Conservation (phyloP, 2,113 vertebrate species). For the Regulus satrapa region DNA sequence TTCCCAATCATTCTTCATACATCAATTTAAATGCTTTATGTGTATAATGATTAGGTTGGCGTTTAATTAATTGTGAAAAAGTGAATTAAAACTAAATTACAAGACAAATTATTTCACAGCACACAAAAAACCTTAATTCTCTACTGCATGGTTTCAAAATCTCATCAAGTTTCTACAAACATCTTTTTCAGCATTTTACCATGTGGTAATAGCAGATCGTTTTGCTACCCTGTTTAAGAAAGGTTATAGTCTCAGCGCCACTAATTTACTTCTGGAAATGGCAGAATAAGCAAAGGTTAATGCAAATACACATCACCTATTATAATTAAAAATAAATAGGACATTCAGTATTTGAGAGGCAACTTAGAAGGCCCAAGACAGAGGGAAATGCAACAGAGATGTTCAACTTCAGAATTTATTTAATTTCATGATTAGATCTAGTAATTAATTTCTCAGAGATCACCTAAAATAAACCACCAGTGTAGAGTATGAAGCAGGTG, state of each 20-base stretch:
- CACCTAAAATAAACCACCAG: not conserved
- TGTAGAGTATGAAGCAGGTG: not conserved
- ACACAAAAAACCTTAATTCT: slow-evolving; percentile 2
- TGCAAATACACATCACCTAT: not conserved
- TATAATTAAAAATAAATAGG: not conserved
- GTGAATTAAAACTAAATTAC: slow-evolving; percentile 76
- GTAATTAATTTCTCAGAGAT: not conserved
- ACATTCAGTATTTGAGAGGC: not conserved
- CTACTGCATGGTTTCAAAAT: not conserved
- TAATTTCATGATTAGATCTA: not conserved
- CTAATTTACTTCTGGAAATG: not conserved
- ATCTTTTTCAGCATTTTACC: not conserved
- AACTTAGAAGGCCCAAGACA: not conserved
- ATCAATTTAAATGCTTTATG: slow-evolving; percentile 77
- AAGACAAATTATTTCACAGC: slow-evolving; percentile 71
- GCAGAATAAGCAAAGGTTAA: not conserved
- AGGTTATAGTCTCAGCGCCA: not conserved
- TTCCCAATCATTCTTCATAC: slow-evolving; percentile 71
- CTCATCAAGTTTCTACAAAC: not conserved
- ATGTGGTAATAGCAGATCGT: not conserved
- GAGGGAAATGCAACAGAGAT: not conserved
- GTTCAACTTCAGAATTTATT: not conserved
- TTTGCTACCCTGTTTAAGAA: not conserved
- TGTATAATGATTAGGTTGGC: slow-evolving; percentile 79
- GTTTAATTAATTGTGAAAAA: slow-evolving; percentile 84